Percentiles rank a stretch among this genome's conserved stretches.
phyloP scores from a whole-genome alignment of 2,113 vertebrate genomes.

The Silurus glanis region DNA sequence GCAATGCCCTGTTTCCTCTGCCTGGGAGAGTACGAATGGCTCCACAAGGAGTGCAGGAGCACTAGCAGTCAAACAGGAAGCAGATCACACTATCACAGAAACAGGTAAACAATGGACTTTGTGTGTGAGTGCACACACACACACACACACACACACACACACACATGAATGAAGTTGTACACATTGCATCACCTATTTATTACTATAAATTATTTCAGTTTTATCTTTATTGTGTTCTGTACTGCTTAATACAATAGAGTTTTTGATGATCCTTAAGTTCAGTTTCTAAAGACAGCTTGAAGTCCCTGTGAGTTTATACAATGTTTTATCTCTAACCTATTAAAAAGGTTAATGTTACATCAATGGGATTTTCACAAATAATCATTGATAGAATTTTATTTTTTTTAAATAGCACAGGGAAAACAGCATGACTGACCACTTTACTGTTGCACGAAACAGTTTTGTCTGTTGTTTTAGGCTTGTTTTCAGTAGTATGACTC shows the following conservation, averaged over 20 bases:
- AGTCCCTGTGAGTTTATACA: neutral
- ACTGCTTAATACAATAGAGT: neutral
- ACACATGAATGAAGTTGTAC: neutral
- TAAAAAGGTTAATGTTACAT: neutral
- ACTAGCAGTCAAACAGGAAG: constrained; percentile 48
- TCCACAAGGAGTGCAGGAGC: constrained; percentile 19
- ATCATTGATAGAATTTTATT: neutral
- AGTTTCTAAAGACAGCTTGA: too few relatives aligned
- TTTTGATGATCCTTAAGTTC: neutral
- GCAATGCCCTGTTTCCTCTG: constrained; percentile 24
- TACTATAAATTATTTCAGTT: neutral
- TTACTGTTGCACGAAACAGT: neutral
- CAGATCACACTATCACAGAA: constrained; percentile 73
- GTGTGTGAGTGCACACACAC: neutral
- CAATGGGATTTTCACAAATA: neutral
- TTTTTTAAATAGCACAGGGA: too few relatives aligned
- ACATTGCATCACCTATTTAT: neutral
- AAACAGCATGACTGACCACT: neutral
- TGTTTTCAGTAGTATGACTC: constrained; percentile 42
- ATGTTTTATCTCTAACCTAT: neutral
- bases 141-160: neutral
- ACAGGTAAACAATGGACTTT: constrained; percentile 15
- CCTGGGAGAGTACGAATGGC: constrained; percentile 45
- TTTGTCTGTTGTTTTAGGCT: constrained; percentile 24
- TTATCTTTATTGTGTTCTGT: neutral